These are phyloP conservation scores for Thamnophis elegans DNA, from an alignment of 2,797 vertebrate genomes.

Conservation along the genomic window DNA sequence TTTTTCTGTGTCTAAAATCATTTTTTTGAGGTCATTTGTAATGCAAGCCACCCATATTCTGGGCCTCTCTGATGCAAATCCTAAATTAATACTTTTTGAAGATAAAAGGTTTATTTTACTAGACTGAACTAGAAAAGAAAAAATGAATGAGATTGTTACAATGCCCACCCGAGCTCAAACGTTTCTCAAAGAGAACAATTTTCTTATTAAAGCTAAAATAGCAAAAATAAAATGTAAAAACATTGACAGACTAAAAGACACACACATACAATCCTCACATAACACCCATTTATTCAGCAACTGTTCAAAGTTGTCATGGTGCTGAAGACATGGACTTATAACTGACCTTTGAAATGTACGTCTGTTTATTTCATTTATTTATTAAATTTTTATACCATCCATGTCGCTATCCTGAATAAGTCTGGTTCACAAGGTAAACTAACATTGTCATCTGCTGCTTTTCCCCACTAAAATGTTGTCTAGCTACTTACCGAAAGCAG, in stretches of 20 bases:
- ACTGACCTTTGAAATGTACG: background rate
- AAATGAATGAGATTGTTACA: background rate
- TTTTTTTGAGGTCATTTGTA: background rate
- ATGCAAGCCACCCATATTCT: background rate
- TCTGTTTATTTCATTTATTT: background rate
- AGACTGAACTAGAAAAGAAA: background rate
- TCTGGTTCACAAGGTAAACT: background rate
- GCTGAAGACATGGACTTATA: background rate
- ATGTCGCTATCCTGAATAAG: background rate
- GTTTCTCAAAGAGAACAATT: background rate
- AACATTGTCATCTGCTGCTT: accelerated
- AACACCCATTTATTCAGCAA: background rate
- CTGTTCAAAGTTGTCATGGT: background rate
- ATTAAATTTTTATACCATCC: background rate
- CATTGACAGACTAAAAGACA: background rate
- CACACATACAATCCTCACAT: background rate
- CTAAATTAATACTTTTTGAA: background rate
- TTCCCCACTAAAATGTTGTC: background rate
- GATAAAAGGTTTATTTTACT: background rate
- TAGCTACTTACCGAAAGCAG: constrained; percentile 68
- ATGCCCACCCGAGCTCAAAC: background rate
- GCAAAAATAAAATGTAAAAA: background rate
- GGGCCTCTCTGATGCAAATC: background rate
- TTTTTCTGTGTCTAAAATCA: background rate
- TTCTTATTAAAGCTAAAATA: background rate